Evolutionary conservation across 2,888 invertebrate species (phyloP), one percentile per base, ranked within the genome.

Genomic region (Hoplodrina ambigua): DNA sequence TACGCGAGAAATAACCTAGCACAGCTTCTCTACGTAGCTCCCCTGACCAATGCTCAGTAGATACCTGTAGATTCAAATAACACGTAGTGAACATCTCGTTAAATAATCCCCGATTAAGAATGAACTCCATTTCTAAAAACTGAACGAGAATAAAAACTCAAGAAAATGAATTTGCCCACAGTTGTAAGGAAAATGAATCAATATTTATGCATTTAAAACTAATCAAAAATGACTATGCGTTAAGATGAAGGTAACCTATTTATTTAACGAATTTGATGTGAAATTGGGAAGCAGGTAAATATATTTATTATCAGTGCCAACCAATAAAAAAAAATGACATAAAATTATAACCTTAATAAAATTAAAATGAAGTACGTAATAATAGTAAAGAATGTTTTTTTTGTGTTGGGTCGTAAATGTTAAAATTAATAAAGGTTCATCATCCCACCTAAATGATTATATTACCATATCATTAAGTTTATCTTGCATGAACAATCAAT

Each of bases 1-100:
- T 94, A 94, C 75, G 94, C 94, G 4, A 84, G 96, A 56, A 92
- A 90, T 83, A 96, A 96, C 72, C 91, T 96, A 13, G 93, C 93
- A 0, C 92, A 90, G 20, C 80, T 96, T 30, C 88, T 96, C 2
- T 95, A 95, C 63, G 89, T 91, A 2, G 83, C 89, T 1, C 94
- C 93, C 0, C 76, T 93, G 10, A 80, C 87, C n/a, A 88, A 91
- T 69, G 86, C 83, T 53, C 83, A 82, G 53, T 87, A 84, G 75
- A 66, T 8, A 50, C 4, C 13, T 46, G 15, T 49, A 20, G 11
- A 0, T 15, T n/a, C 50, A 19, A n/a, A 5, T 7, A 19, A 41
- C 44, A 57, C 17, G 19, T 69, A 56, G 75, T 20, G n/a, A 41
- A 49, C 13, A 20, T 25, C 2, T 33, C 54, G 3, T 30, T 49